Base-by-base conservation (phyloP, 2,113 vertebrate genomes). In the Sylvicapra grimmia region DNA sequence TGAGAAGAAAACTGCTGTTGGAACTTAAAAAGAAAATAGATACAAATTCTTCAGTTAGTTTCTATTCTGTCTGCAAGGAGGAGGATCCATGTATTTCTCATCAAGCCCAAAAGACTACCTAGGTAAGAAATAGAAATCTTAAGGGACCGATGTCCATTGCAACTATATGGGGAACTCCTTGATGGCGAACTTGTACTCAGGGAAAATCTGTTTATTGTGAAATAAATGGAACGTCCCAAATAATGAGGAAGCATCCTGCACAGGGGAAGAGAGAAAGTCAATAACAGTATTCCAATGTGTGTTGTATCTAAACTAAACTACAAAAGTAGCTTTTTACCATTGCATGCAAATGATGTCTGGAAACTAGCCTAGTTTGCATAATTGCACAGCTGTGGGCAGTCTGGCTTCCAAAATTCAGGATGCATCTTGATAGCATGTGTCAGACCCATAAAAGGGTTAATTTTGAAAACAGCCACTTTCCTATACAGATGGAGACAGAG, bases 301-400 rank as follows among this genome's bases (percentile, higher is more conserved):
- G 63, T 96, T 97, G 96, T 95, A 97, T 98, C 97, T 98, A 98
- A 98, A 96, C 97, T 97, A 96, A 98, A 97, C 75, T n/a, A 90
- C 97, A 90, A 92, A 98, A 97, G 98, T 97, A 97, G 97, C 96
- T 97, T 98, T 97, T 97, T 93, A 96, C 93, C 96, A 95, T 86
- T 68, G 82, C 96, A 80, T 97, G 96, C 93, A 97, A 96, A 95
- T 88, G 75, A 86, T 27, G 88, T 61, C 97, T 97, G 96, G 95
- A 96, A 97, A 94, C 92, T 8, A 89, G 92, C 80, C 80, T 96
- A 23, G 87, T 96, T 97, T 96, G 29, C 96, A 96, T 97, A 94
- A 98, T 94, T 90, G 87, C 97, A 98, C 97, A 98, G 93, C 93
- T 98, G 96, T 97, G 97, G 97, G 86, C 95, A 97, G 91, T 85